These are phyloP conservation scores for Penaeus indicus DNA, from an alignment of 1,140 invertebrate species.

Conservation along the genomic window DNA sequence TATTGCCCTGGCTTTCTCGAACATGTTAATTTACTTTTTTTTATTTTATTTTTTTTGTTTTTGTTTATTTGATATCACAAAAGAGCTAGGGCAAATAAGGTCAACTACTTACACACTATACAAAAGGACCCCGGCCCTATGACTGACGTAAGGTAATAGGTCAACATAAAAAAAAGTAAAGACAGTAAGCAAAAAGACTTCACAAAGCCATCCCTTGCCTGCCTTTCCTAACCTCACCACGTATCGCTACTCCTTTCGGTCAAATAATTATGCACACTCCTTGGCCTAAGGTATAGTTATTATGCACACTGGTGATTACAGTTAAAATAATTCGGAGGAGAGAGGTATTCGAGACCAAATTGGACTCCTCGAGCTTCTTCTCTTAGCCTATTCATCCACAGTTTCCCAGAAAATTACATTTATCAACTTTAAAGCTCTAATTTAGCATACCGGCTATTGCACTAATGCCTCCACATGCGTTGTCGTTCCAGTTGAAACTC, in stretches of 20 bases:
- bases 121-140: constrained; percentile 44
- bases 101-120: constrained; percentile 58
- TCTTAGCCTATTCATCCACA: constrained; percentile 58
- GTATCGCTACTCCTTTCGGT: background rate
- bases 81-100: constrained; percentile 30
- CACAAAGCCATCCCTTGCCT: background rate
- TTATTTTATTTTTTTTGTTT: background rate
- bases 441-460: constrained; percentile 63
- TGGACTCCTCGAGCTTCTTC: constrained; percentile 15
- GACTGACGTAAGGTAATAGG: constrained; percentile 14
- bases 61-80: constrained; percentile 9
- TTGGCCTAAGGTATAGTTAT: constrained; percentile 49
- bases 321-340: constrained; percentile 61
- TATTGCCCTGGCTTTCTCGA: constrained; percentile 38
- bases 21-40: background rate
- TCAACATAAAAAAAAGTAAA: background rate
- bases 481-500: constrained; percentile 53
- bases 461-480: constrained; percentile 52
- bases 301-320: constrained; percentile 55
- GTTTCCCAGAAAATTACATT: constrained; percentile 58
- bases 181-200: background rate
- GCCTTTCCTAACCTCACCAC: background rate
- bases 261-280: constrained; percentile 48
- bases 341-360: constrained; percentile 50
- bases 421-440: constrained; percentile 62